phyloP scores from a whole-genome alignment of 2,113 vertebrate species.

The Podarcis muralis region DNA sequence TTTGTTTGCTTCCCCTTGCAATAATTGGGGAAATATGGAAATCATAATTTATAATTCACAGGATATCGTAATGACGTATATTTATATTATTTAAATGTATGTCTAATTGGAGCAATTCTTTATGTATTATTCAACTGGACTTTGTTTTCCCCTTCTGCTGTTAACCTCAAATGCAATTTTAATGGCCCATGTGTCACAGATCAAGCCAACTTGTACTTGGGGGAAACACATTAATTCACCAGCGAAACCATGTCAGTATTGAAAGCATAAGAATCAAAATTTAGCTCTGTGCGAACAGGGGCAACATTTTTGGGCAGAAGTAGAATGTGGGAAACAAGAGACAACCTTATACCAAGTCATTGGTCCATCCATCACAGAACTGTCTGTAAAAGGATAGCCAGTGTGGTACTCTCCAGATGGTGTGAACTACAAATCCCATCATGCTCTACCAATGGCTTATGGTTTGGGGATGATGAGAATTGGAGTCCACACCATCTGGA shows the following conservation, averaged over 20 bases:
- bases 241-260: not conserved
- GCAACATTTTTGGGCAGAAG: not conserved
- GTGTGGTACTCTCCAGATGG: not conserved
- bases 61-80: slow-evolving; percentile 49
- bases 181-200: slow-evolving; percentile 62
- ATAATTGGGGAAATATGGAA: not conserved
- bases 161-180: slow-evolving; percentile 67
- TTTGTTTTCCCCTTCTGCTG: slow-evolving; percentile 60
- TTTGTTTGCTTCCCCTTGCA: slow-evolving; percentile 42
- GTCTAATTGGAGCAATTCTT: slow-evolving; percentile 62
- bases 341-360: too few species aligned
- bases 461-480: too few species aligned
- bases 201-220: slow-evolving; percentile 49
- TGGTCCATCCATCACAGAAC: too few species aligned
- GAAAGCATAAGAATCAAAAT: not conserved
- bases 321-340: too few species aligned
- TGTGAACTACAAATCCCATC: not conserved
- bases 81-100: slow-evolving; percentile 62
- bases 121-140: slow-evolving; percentile 68
- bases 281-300: not conserved
- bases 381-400: too few species aligned
- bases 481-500: too few species aligned
- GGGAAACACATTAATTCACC: not conserved
- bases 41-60: slow-evolving; percentile 59
- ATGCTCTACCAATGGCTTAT: not conserved